Evolutionary conservation across 2,888 invertebrate genomes (phyloP), one percentile per base, ranked within the genome.

Genomic region (Ecliptopera silaceata): DNA sequence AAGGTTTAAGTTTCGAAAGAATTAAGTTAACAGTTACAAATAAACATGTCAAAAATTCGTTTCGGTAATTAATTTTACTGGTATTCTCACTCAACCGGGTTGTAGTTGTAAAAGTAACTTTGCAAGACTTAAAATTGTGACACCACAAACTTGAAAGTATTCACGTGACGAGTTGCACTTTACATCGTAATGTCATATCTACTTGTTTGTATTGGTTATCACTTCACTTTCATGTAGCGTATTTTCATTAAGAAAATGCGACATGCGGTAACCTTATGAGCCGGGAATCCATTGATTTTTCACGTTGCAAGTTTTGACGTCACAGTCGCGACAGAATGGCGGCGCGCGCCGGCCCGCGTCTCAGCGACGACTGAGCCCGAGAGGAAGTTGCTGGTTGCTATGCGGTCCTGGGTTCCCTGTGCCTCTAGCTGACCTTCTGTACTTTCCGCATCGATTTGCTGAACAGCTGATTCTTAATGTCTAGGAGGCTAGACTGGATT

Each of bases 171-270:
- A 75, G 79, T 77, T 75, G 77, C 75, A 70, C 72, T 74, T 75
- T 68, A 72, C 69, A 69, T 68, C 65, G 72, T 72, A 68, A 66
- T 72, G 74, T 74, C 69, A 68, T 41, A 41, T 41, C 72, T 68
- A 44, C 39, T 43, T 71, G 72, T 65, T 64, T 13, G 4, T 20
- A 63, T 66, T 60, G 39, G 73, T 82, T 73, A 79, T 68, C 86
- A 88, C 86, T 84, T 79, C 88, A 89, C 89, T 84, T 56, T 81
- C 90, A 90, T 89, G 83, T 74, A 78, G 65, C 82, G 84, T 87
- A 87, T 89, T 90, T 90, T 89, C 84, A 65, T 75, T 68, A 58
- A 75, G 85, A 87, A 90, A 90, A 89, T 91, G 90, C 90, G 88
- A 88, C 88, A 90, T 90, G 90, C 90, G 85, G 84, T 79, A 79